Evolutionary conservation across 2,888 invertebrate species (phyloP), one percentile per base, ranked within the genome.

Genomic region (Halictus ligatus): DNA sequence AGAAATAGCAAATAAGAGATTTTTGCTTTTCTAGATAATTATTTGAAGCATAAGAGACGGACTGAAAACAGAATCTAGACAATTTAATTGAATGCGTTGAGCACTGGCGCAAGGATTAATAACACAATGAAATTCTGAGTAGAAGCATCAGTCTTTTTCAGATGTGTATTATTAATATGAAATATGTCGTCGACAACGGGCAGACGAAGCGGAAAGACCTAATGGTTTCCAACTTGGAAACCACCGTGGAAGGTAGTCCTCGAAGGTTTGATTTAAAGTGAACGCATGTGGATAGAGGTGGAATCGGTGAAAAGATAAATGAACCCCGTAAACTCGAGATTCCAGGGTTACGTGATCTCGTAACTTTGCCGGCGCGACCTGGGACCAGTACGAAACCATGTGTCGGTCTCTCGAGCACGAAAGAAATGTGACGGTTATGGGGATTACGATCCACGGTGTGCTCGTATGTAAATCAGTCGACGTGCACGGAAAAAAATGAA

Each of bases 401-500:
- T 90, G 90, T 86, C 71, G n/a, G 77, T 79, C 73, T 35, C 79
- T 54, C 35, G 72, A 54, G 35, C 69, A 72, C 35, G 76, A 77
- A 81, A 81, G 76, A 90, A 90, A 82, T 79, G 86, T 78, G 79
- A 77, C 78, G 81, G 83, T 89, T 86, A 84, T 75, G 84, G 77
- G 80, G 75, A 89, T 89, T 80, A 88, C 78, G 71, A 75, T 81
- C 75, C 73, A 76, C 69, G 79, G 77, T 84, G 85, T 46, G 77
- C 67, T 76, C 18, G 80, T 72, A 75, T 84, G 89, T 91, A 91
- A 91, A 91, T 91, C 91, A 88, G 80, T 92, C 91, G 86, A 78
- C 89, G 74, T 76, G 76, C 46, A 64, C 40, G 13, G 13, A 72
- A 75, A 84, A 85, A 81, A n/a, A 15, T 12, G 80, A 76, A 80